Evolutionary conservation across 2,113 vertebrate genomes (phyloP).

Genomic region (Bombycilla garrulus): DNA sequence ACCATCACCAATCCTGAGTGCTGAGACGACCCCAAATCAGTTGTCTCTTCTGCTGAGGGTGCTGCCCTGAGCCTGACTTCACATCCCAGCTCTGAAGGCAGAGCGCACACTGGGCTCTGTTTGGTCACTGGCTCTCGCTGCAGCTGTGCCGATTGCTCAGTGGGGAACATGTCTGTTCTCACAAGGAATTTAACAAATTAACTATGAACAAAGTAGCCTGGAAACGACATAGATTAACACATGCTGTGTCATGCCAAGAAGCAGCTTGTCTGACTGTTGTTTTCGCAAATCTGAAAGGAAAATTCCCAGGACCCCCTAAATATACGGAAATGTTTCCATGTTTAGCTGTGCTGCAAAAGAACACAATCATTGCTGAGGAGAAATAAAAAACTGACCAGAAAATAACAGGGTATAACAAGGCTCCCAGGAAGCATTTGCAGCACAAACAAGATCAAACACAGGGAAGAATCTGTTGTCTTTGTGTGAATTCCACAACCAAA

Average conservation of each 20-base stretch:
- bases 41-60: neutral
- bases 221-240: constrained; percentile 53
- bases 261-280: constrained; percentile 61
- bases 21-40: neutral
- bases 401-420: neutral
- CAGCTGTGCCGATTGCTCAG: constrained; percentile 66
- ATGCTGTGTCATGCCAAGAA: constrained; percentile 67
- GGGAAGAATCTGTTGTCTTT: neutral
- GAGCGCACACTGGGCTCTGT: constrained; percentile 55
- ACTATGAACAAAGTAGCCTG: constrained; percentile 69
- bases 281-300: constrained; percentile 69
- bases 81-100: constrained; percentile 1
- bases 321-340: constrained; percentile 18
- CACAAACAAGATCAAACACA: neutral
- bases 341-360: constrained; percentile 63
- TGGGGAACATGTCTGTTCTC: constrained; percentile 55
- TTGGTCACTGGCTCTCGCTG: neutral
- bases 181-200: constrained; percentile 75
- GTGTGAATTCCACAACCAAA: neutral
- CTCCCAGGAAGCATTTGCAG: neutral
- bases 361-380: neutral
- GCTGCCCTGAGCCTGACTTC: neutral
- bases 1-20: no score
- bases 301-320: constrained; percentile 62
- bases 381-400: neutral